Evolutionary conservation across 2,113 vertebrate species (phyloP), one percentile per base, ranked within the genome.

Genomic region (Chunga burmeisteri): DNA sequence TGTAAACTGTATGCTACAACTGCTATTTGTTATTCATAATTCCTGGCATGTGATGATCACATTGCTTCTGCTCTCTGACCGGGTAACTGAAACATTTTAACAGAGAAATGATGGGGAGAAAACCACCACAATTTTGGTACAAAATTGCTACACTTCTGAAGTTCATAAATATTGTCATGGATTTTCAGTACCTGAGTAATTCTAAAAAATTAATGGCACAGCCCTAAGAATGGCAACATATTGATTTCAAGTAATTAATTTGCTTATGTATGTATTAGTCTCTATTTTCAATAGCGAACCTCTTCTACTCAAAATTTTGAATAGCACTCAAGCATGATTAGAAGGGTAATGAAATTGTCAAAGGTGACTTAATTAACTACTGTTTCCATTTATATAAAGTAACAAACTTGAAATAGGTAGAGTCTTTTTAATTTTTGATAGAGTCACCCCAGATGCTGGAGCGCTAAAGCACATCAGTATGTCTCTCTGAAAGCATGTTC

Each of bases 321-420:
- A 65, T 80, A 75, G 2, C 5, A 4, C 36, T 82, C 27, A 75
- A 75, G 62, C 38, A 52, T 75, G 56, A 75, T 81, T 92, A 75
- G 61, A 93, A 94, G 7, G 18, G 23, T 73, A 91, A 84, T 90
- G 34, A 71, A 96, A 86, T 73, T 93, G 77, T 86, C 56, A 79
- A 67, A 94, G 49, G 47, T 86, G 58, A 79, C 80, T 90, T 90
- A 86, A 78, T 88, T 93, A 86, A 78, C 56, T 47, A 14, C 85
- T 84, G 63, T 86, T 86, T 94, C 20, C 58, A 85, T 95, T 97
- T 91, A 81, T 53, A 52, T 29, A 36, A 13, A 65, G 23, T 71
- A 61, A 36, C 30, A 81, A 67, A 47, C 56, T 77, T 92, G 46
- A 40, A 93, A 78, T 52, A 32, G 46, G 36, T 81, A 88, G 53